Evolutionary conservation across 2,113 vertebrate species (phyloP).

Genomic region (Chloebia gouldiae): DNA sequence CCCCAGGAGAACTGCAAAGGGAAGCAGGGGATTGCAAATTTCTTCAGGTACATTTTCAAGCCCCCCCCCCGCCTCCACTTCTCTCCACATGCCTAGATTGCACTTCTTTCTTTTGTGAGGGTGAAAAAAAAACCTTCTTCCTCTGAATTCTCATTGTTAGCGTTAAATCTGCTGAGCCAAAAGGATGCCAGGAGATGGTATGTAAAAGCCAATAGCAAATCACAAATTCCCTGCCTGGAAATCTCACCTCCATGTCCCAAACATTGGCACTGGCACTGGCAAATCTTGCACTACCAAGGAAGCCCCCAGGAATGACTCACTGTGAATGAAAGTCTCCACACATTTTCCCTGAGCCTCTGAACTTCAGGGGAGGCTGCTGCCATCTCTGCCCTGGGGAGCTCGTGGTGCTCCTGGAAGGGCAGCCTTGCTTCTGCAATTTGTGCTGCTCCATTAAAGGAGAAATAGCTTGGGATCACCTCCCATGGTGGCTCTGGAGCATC

Average conservation of each 20-base stretch:
- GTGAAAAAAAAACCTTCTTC: neutral
- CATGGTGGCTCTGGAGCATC: neutral
- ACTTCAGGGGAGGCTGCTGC: neutral
- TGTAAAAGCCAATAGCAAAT: neutral
- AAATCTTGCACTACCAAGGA: neutral
- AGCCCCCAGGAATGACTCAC: neutral
- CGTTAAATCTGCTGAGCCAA: neutral
- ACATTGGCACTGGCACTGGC: neutral
- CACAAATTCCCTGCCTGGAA: neutral
- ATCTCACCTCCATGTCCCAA: neutral
- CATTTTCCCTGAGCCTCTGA: neutral
- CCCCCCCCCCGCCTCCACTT: fast-evolving
- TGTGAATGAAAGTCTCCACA: neutral
- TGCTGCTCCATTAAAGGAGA: neutral
- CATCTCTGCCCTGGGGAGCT: neutral
- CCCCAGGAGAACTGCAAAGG: neutral
- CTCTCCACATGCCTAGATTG: neutral
- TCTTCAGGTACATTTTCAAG: neutral
- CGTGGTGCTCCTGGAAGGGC: neutral
- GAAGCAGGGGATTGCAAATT: neutral
- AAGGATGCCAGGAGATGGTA: neutral
- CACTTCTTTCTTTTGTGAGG: neutral
- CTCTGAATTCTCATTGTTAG: neutral
- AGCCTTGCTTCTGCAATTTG: neutral
- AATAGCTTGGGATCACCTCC: neutral